Base-by-base conservation (phyloP, 2,113 vertebrate species). In the Seriola quinqueradiata region DNA sequence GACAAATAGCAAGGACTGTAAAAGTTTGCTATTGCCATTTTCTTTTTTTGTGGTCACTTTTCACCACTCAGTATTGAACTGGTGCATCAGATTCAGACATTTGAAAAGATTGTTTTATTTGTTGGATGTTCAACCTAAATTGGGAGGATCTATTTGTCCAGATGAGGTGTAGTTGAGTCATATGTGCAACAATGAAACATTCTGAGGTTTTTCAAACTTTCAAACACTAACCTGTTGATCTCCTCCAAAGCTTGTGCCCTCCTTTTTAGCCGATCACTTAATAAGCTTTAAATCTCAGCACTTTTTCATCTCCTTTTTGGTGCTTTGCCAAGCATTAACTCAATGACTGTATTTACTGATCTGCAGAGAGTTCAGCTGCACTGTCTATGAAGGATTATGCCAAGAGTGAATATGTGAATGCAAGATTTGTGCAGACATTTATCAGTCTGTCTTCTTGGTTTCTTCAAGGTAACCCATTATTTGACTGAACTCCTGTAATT, bases 401-500 rank as follows among this genome's bases (percentile, higher is more conserved):
- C 58, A 12, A 69, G 16, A 38, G 42, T 63, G 48, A 75, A 70
- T 50, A 36, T 46, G 69, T 64, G 11, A 25, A 58, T 59, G 50
- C 34, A 36, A 23, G 52, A 76, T 83, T 55, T 67, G 61, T 54
- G 60, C 60, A 82, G 77, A 52, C 68, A 46, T 75, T 82, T 54
- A 61, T 81, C 85, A 48, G 70, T 79, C 73, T 79, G 75, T 79
- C 52, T 67, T 83, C 44, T 71, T 34, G 23, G 13, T 8, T 70
- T 75, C 77, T 82, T 81, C 50, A 66, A 58, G 59, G 34, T 73
- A 89, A 87, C 66, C 76, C 74, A 67, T 82, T 68, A 87, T 86
- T 85, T 81, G 68, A 73, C 54, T 60, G 63, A 81, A 72, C 70
- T 74, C 60, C 72, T 81, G 75, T 87, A 91, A 91, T 87, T 92